Evolutionary conservation across 2,797 vertebrate species (phyloP), one percentile per base, ranked within the genome.

Genomic region (Gambelia wislizenii): DNA sequence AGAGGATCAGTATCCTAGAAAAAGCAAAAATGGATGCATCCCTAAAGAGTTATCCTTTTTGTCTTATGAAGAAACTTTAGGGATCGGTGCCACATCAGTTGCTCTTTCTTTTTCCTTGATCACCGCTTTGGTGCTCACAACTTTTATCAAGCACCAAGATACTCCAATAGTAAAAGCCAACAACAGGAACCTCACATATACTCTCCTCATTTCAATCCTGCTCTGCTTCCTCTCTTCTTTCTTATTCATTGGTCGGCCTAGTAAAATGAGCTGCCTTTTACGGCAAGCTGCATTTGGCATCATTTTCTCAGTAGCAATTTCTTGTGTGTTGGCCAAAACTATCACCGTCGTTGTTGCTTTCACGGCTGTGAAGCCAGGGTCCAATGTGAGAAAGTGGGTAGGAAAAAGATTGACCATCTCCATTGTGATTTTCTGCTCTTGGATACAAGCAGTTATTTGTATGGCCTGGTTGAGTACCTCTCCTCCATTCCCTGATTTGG

Each of bases 321-420:
- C 86, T 81, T 81, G 49, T 2, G 49, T 87, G 27, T 72, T 87
- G 64, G 77, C 86, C 61, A 87, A 87, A 72, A 87, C 77, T 3
- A 81, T 81, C 64, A 72, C 67, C 12, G 86, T 87, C 36, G 64
- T 87, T 14, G 36, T 81, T 42, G 86, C 86, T 87, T 87, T 80
- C 49, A 80, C 78, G 77, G 64, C 86, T 27, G 67, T 42, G 22
- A 79, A 87, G 30, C 85, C 85, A 54, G 76, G 85, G 0, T 87
- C 85, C 8, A 39, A 12, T 2, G 39, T 87, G 47, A 80, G 76
- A 36, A 79, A 69, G 25, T 87, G 85, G 85, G 33, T 87, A 39
- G 86, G 86, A 22, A 72, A 69, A 56, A 70, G 78, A n/a, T 20
- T 56, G 30, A 14, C 86, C 39, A 70, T 33, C 14, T 87, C 36